These are phyloP conservation scores for Aporophyla lueneburgensis DNA, from an alignment of 2,888 invertebrate species.

Conservation along the genomic window DNA sequence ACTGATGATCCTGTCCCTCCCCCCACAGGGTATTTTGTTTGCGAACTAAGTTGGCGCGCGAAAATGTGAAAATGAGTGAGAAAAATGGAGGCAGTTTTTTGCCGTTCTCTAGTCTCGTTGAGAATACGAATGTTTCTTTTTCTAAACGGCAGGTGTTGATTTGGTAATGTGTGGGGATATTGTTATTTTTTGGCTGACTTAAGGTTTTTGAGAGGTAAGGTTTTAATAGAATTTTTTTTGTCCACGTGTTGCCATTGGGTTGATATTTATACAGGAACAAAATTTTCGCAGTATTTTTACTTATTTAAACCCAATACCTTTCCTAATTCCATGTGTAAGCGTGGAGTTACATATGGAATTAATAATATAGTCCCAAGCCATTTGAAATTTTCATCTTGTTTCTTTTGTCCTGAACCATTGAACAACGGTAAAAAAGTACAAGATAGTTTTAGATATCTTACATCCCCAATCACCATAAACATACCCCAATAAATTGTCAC, in stretches of 20 bases:
- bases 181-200: conserved; percentile 7
- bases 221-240: background rate
- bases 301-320: background rate
- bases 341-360: too few relatives aligned
- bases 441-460: conserved; percentile 8
- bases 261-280: background rate
- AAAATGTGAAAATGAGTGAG: conserved; percentile 65
- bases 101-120: conserved; percentile 46
- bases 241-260: background rate
- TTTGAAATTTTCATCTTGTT: background rate
- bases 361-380: background rate
- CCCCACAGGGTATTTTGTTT: conserved; percentile 50
- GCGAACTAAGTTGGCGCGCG: conserved; percentile 53
- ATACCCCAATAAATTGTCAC: conserved; percentile 40
- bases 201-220: background rate
- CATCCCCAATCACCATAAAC: conserved; percentile 33
- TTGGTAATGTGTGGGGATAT: conserved; percentile 22
- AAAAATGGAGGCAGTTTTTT: conserved; percentile 61
- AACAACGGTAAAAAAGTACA: background rate
- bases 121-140: conserved; percentile 52
- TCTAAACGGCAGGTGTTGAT: conserved; percentile 42
- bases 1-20: conserved; percentile 69
- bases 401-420: too few relatives aligned
- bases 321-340: background rate
- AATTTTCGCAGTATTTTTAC: background rate